These are phyloP conservation scores for Oxyruncus cristatus DNA, from an alignment of 2,113 vertebrate species.

Conservation along the genomic window DNA sequence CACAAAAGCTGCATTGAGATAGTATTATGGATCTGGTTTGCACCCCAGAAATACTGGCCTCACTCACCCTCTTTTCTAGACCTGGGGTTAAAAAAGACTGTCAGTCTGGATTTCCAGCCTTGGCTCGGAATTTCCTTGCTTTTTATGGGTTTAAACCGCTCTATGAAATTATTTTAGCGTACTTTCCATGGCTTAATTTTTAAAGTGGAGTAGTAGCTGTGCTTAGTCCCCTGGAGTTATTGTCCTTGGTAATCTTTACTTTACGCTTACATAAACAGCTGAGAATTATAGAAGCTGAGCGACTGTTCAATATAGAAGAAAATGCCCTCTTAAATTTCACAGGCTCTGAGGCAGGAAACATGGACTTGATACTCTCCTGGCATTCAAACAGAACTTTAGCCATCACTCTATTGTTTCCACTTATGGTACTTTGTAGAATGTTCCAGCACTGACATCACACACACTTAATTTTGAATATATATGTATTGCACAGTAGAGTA, in stretches of 20 bases:
- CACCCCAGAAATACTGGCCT: background rate
- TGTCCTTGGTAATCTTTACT: slow-evolving; percentile 37
- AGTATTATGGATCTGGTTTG: slow-evolving; percentile 4
- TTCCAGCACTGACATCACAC: background rate
- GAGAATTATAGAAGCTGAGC: slow-evolving; percentile 37
- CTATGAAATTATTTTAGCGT: slow-evolving; percentile 40
- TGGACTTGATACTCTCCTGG: background rate
- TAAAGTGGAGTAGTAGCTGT: slow-evolving; percentile 19
- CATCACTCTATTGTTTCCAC: background rate
- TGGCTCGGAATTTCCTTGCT: slow-evolving; percentile 22
- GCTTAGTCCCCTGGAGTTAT: slow-evolving; percentile 13
- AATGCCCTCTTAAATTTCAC: slow-evolving; percentile 33
- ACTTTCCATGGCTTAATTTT: slow-evolving; percentile 44
- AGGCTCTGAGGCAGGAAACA: background rate
- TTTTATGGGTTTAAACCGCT: background rate
- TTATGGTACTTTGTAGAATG: background rate
- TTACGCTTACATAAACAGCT: slow-evolving; percentile 39
- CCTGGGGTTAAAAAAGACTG: background rate
- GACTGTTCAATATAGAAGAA: slow-evolving; percentile 38
- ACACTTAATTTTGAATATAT: background rate
- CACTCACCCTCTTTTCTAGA: background rate
- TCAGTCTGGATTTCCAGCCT: slow-evolving; percentile 14
- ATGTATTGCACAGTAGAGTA: background rate
- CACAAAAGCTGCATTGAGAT: slow-evolving; percentile 3
- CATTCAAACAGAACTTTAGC: background rate